Conservation (phyloP, 2,888 invertebrate genomes). For the Aricia artaxerxes region DNA sequence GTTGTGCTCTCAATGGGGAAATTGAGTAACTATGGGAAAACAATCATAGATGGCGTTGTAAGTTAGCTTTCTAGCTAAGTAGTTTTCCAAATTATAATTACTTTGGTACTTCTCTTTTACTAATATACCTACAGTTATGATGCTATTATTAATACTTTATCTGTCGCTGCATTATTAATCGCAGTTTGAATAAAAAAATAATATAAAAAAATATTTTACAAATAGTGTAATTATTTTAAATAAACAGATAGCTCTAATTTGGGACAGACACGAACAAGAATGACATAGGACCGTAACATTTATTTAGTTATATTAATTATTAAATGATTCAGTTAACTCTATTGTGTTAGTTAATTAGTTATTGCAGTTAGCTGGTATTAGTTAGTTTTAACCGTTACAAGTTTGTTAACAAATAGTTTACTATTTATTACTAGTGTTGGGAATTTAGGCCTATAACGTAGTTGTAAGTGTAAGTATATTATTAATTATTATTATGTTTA, state of each 20-base stretch:
- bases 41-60: conserved; percentile 24
- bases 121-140: background rate
- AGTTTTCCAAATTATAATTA: background rate
- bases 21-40: background rate
- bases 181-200: no score
- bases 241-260: background rate
- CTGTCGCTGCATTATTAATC: no score
- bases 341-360: conserved; percentile 31
- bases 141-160: no score
- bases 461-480: no score
- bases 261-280: background rate
- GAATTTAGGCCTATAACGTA: background rate
- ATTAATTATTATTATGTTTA: no score
- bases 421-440: conserved; percentile 23
- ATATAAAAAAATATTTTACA: no score
- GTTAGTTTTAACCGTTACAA: conserved; percentile 30
- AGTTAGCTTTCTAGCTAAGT: background rate
- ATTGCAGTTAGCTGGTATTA: conserved; percentile 35
- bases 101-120: background rate
- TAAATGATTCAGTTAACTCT: background rate
- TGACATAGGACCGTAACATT: background rate
- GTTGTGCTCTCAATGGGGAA: background rate
- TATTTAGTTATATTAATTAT: background rate
- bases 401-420: background rate
- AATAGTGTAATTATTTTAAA: background rate